phyloP scores from a whole-genome alignment of 2,113 vertebrate genomes.

The Charadrius vociferus region DNA sequence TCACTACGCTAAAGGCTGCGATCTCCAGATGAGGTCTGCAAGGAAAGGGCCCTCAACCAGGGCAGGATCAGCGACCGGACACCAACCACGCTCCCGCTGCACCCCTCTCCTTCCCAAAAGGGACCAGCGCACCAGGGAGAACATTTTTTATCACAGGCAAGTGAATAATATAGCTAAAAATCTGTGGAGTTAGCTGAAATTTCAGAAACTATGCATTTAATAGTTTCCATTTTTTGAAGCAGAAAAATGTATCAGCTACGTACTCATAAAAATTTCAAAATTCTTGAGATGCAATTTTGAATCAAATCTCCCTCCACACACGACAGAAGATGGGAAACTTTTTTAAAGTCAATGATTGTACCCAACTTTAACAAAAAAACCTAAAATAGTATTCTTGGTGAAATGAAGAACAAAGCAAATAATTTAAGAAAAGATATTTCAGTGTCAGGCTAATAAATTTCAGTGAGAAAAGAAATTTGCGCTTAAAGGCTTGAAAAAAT shows the following conservation, averaged over 20 bases:
- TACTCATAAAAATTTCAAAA: background rate
- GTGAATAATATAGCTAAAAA: background rate
- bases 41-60: background rate
- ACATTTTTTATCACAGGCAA: background rate
- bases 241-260: background rate
- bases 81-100: rapidly evolving
- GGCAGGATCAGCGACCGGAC: background rate
- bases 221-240: background rate
- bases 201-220: background rate
- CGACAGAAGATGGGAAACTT: background rate
- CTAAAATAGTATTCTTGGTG: background rate
- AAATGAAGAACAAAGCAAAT: constrained; percentile 2
- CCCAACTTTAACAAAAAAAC: background rate
- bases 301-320: background rate
- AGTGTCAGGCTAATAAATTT: background rate
- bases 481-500: background rate
- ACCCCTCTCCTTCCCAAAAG: background rate
- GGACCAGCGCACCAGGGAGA: background rate
- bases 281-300: background rate
- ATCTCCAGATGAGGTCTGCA: background rate
- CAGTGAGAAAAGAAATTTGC: background rate
- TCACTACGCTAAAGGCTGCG: rapidly evolving
- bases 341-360: background rate
- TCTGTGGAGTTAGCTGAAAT: background rate
- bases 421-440: background rate